A percentile compares a stretch with the other conserved stretches of the same genome.
phyloP scores from a whole-genome alignment of 2,113 vertebrate species.

The Anser brachyrhynchus region DNA sequence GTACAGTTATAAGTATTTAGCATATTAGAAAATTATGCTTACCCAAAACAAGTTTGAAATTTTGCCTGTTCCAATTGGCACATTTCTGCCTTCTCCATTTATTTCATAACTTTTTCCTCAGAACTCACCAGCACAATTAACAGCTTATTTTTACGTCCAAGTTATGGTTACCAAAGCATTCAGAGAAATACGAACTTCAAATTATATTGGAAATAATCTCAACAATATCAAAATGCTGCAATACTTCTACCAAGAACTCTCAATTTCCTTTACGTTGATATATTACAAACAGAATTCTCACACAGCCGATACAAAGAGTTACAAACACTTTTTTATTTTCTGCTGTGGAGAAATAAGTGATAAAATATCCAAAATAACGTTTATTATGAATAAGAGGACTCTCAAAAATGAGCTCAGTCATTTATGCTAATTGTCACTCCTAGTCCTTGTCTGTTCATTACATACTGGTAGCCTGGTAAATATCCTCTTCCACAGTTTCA shows the following conservation, averaged over 20 bases:
- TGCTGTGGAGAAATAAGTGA: background rate
- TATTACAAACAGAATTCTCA: background rate
- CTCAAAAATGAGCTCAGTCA: background rate
- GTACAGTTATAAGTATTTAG: background rate
- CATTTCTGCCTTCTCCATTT: background rate
- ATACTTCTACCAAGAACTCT: background rate
- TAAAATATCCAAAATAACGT: background rate
- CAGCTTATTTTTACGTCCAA: background rate
- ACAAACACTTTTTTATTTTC: background rate
- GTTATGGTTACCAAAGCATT: background rate
- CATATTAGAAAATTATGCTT: background rate
- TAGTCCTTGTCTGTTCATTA: background rate
- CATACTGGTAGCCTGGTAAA: conserved; percentile 8
- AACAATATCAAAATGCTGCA: background rate
- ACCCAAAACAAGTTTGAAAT: background rate
- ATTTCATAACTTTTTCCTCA: background rate
- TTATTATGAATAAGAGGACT: background rate
- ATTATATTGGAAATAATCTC: background rate
- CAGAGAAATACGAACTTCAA: background rate
- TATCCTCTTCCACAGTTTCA: background rate
- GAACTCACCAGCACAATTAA: background rate
- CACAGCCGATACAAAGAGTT: background rate
- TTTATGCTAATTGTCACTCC: conserved; percentile 11
- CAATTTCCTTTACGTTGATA: background rate
- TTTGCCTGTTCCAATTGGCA: background rate